Evolutionary conservation across 2,113 vertebrate species (phyloP), one percentile per base, ranked within the genome.

Genomic region (Pedionomus torquatus): DNA sequence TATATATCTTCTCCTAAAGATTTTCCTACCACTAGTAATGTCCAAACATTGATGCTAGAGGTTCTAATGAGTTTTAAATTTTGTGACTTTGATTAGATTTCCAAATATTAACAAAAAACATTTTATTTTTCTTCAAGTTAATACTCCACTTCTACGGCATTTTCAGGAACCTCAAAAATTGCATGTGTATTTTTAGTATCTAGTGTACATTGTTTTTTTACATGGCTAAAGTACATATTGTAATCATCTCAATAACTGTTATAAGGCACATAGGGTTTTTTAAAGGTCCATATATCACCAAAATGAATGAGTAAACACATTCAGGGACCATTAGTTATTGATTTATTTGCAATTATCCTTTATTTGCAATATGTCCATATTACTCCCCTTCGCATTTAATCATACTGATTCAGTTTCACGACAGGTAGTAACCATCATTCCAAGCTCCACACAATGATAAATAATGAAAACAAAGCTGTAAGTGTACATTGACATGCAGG

Each of bases 301-400:
- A 87, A 93, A 86, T 80, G 87, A 97, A 95, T 89, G 60, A 72
- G 93, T 93, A 93, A 97, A 96, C 93, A 96, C 91, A 96, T 97
- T 87, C 92, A 92, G 63, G 89, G 61, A 74, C 95, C 92, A 94
- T 96, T 97, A 96, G 87, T 94, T 97, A 97, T 94, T 96, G 95
- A 97, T 96, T 97, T 97, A 96, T 96, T 96, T 92, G 87, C 90
- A 97, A 95, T 97, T 97, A 96, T 83, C 72, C 51, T 14, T 89
- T 93, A 63, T 51, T 65, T 44, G 63, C 63, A 65, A 31, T 30
- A 44, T 65, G 58, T 89, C 87, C 75, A 10, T 77, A 78, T 61
- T 83, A 92, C 64, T 94, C 75, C 30, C 17, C 24, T 83, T 49
- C 44, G 70, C 84, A 83, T 69, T 95, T 88, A 58, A 96, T 94